Evolutionary conservation across 2,888 invertebrate species (phyloP).

Genomic region (Hyles lineata): DNA sequence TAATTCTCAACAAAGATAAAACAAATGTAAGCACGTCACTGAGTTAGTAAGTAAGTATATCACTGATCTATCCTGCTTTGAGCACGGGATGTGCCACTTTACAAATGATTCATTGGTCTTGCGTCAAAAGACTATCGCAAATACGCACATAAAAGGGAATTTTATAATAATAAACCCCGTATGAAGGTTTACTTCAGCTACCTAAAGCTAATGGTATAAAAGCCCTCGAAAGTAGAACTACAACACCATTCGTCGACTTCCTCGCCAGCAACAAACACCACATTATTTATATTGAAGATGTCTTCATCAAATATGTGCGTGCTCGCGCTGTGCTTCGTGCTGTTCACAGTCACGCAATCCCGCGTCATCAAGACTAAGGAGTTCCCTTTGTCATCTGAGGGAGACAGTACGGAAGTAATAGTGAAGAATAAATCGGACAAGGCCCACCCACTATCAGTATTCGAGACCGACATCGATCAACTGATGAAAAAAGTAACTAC

Average conservation of each 20-base stretch:
- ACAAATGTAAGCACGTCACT: not conserved
- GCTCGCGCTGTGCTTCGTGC: conserved; percentile 29
- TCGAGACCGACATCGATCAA: conserved; percentile 35
- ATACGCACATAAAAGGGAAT: conserved; percentile 25
- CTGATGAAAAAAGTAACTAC: conserved; percentile 16
- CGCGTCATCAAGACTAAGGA: conserved; percentile 26
- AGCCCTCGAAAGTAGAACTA: not conserved
- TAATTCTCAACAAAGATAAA: not conserved
- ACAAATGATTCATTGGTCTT: conserved; percentile 21
- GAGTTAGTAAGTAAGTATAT: too few species aligned
- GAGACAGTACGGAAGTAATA: conserved; percentile 26
- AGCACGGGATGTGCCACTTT: not conserved
- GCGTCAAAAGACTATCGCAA: conserved; percentile 1
- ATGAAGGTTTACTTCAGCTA: not conserved
- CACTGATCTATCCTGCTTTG: not conserved
- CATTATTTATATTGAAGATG: conserved; percentile 31
- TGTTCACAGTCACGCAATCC: conserved; percentile 10
- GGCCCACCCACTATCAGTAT: conserved; percentile 27
- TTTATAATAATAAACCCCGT: not conserved
- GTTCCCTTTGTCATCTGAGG: conserved; percentile 26
- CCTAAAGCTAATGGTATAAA: conserved; percentile 5
- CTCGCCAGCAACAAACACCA: conserved; percentile 26
- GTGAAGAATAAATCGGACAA: conserved; percentile 27
- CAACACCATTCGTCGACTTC: conserved; percentile 14
- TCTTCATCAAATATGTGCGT: conserved; percentile 32